Evolutionary conservation across 2,888 invertebrate species (phyloP).

Genomic region (Andrena praecox): DNA sequence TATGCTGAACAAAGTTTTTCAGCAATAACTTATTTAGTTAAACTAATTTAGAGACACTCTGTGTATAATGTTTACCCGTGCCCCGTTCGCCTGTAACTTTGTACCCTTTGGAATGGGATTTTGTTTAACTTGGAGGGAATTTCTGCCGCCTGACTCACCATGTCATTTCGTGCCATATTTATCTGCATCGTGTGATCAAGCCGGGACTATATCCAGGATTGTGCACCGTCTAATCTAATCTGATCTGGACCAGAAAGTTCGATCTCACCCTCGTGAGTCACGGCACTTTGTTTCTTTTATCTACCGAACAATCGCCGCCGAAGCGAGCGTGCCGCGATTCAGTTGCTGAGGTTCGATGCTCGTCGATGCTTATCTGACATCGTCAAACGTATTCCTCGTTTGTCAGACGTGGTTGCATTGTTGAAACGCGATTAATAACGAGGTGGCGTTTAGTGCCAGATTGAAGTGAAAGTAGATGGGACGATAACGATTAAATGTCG

Average conservation of each 20-base stretch:
- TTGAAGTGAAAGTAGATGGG: background rate
- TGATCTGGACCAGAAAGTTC: conserved; percentile 54
- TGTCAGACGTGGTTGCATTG: conserved; percentile 10
- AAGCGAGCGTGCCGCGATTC: conserved; percentile 29
- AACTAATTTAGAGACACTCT: too few relatives aligned
- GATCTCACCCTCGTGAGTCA: conserved; percentile 61
- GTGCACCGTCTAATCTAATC: conserved; percentile 40
- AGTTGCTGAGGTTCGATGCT: conserved; percentile 25
- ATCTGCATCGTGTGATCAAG: conserved; percentile 47
- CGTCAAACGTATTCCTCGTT: conserved; percentile 30
- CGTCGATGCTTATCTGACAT: conserved; percentile 32
- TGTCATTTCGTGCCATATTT: conserved; percentile 21
- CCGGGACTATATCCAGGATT: conserved; percentile 28
- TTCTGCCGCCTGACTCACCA: conserved; percentile 55
- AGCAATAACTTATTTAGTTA: too few relatives aligned
- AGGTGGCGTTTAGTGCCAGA: conserved; percentile 7
- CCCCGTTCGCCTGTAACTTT: background rate
- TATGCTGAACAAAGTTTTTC: too few relatives aligned
- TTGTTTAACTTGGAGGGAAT: conserved; percentile 12
- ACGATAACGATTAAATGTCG: background rate
- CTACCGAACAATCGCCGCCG: conserved; percentile 37
- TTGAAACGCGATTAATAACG: conserved; percentile 26
- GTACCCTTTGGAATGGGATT: conserved; percentile 11
- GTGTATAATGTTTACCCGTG: background rate
- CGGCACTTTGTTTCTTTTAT: conserved; percentile 65